Evolutionary conservation across 2,113 vertebrate genomes (phyloP).

Genomic region (Phylloscopus whistleri): DNA sequence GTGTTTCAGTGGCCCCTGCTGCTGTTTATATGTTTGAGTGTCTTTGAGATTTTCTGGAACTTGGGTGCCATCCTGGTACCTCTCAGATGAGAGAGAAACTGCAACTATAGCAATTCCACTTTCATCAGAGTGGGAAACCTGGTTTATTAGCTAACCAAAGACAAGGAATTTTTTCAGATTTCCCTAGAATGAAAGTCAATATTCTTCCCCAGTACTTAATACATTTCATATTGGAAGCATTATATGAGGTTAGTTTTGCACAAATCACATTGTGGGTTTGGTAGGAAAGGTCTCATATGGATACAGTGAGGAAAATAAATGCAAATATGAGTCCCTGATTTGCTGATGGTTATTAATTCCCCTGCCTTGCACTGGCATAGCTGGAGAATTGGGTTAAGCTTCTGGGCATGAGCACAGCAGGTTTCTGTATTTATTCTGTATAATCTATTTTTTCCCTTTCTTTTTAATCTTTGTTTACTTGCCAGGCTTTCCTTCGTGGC

Average conservation of each 20-base stretch:
- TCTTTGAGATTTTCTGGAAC: neutral
- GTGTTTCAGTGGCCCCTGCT: neutral
- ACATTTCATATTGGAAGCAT: neutral
- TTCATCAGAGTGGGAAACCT: neutral
- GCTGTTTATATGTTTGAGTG: neutral
- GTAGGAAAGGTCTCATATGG: neutral
- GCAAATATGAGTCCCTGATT: neutral
- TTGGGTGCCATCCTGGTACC: neutral
- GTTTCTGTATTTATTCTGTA: slow-evolving; percentile 26
- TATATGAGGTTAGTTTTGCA: neutral
- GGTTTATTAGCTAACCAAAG: neutral
- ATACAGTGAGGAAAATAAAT: slow-evolving; percentile 4
- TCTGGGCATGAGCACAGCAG: slow-evolving; percentile 2
- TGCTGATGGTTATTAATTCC: neutral
- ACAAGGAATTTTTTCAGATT: neutral
- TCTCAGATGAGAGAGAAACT: neutral
- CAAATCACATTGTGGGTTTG: slow-evolving; percentile 5
- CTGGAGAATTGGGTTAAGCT: slow-evolving; percentile 38
- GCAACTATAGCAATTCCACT: neutral
- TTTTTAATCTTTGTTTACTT: slow-evolving; percentile 53
- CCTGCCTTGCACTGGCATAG: neutral
- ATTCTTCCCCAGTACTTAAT: neutral
- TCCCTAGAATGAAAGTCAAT: neutral
- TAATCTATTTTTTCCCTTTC: neutral
- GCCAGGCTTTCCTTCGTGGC: neutral